These are phyloP conservation scores for Antennarius striatus DNA, from an alignment of 2,113 vertebrate species.

Conservation along the genomic window DNA sequence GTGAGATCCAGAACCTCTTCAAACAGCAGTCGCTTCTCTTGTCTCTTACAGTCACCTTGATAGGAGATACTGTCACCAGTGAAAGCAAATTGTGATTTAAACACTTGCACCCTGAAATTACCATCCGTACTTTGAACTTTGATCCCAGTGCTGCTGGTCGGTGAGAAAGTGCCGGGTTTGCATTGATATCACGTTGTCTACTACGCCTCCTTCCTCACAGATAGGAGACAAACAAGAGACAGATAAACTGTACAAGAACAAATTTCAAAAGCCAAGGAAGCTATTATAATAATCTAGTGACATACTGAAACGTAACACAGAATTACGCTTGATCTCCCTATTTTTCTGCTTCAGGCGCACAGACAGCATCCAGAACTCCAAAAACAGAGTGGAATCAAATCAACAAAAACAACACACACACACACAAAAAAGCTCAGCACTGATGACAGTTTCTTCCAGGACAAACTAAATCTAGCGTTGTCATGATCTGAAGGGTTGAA, in stretches of 20 bases:
- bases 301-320: not conserved
- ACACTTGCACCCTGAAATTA: conserved; percentile 8
- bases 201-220: conserved; percentile 11
- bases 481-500: conserved; percentile 9
- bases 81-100: not conserved
- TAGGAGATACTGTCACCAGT: not conserved
- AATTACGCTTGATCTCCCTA: conserved; percentile 12
- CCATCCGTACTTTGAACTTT: conserved; percentile 40
- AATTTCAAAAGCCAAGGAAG: conserved; percentile 12
- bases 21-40: not conserved
- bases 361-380: conserved; percentile 44
- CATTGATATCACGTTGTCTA: conserved; percentile 29
- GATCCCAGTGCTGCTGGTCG: conserved; percentile 14
- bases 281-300: conserved; percentile 4
- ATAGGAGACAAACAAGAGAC: conserved; percentile 30
- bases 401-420: conserved; percentile 30
- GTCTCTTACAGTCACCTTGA: not conserved
- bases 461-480: conserved; percentile 17
- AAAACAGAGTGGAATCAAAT: conserved; percentile 48
- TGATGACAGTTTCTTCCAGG: conserved; percentile 17
- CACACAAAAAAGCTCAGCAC: conserved; percentile 41
- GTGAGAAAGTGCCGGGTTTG: conserved; percentile 27
- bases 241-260: conserved; percentile 9
- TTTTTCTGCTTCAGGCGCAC: conserved; percentile 26
- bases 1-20: not conserved